Base-by-base conservation (phyloP, 1,140 invertebrate species). In the Diploscapter pachys region DNA sequence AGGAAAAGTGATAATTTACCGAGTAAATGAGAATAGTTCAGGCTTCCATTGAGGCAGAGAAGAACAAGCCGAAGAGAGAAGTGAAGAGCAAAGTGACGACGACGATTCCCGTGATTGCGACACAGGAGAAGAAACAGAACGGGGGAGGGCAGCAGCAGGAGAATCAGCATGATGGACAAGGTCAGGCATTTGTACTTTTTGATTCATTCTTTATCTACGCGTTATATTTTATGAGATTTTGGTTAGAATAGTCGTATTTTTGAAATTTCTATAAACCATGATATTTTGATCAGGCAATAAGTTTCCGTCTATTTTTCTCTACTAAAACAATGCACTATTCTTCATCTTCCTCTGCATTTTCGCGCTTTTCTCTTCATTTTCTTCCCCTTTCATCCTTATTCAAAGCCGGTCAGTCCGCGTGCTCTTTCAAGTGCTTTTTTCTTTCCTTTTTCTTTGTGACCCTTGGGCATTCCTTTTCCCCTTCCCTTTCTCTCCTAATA, bases 31-130 rank as follows among this genome's bases (percentile, higher is more conserved):
- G 31, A 53, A 48, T 49, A n/a, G 61, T 73, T 67, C 64, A 73
- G 72, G 73, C 73, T 9, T 74, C 73, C 57, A 78, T 78, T 63
- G 77, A 76, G 53, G 77, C 77, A n/a, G 77, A 78, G 55, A 78
- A 78, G 63, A 71, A 65, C 13, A 78, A 78, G 59, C 77, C 77
- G 55, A 78, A 78, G 59, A 76, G 71, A 54, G 77, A 78, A 65
- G 62, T 75, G n/a, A 78, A 78, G 64, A 56, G 63, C 54, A n/a
- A 67, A 69, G 73, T 74, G 53, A 59, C 73, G 9, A 31, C 31
- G 31, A 51, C 70, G 13, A 65, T 74, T 62, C 73, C 73, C 11
- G 65, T 67, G 6, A 65, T 67, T 11, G 63, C 73, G n/a, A 65
- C 73, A 53, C 64, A 64, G 55, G 55, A 65, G 49, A 65, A 74